Evolutionary conservation across 2,113 vertebrate genomes (phyloP).

Genomic region (Phylloscopus trochilus): DNA sequence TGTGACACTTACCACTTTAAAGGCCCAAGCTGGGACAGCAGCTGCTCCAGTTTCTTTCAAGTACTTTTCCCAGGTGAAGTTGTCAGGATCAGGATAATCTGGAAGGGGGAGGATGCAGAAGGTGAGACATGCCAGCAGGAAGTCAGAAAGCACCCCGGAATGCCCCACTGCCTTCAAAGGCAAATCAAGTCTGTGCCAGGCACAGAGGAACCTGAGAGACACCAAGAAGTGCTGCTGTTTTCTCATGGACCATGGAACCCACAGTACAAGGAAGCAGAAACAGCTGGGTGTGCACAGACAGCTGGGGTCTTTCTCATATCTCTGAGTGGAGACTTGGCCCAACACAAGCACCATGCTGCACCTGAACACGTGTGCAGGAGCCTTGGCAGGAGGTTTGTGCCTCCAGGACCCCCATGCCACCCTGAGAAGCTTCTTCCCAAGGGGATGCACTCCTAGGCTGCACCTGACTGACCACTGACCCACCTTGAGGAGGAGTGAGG

Average conservation of each 20-base stretch:
- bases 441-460: background rate
- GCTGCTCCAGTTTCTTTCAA: slow-evolving; percentile 89
- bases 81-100: slow-evolving; percentile 92
- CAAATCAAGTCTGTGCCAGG: background rate
- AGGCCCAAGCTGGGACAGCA: slow-evolving; percentile 86
- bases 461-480: slow-evolving; percentile 9
- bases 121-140: background rate
- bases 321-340: background rate
- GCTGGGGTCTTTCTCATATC: background rate
- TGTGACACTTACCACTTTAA: slow-evolving; percentile 83
- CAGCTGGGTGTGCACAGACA: background rate
- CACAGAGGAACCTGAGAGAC: background rate
- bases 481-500: slow-evolving; percentile 96
- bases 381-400: background rate
- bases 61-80: slow-evolving; percentile 93
- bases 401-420: background rate
- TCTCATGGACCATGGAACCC: background rate
- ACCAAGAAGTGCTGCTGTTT: background rate
- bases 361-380: background rate
- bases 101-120: background rate
- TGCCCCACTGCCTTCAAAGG: background rate
- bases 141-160: background rate
- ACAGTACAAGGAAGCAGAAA: background rate
- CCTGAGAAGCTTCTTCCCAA: background rate
- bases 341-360: background rate